Conservation (phyloP, 2,797 vertebrate genomes). For the Mormyrus proboscirostris region DNA sequence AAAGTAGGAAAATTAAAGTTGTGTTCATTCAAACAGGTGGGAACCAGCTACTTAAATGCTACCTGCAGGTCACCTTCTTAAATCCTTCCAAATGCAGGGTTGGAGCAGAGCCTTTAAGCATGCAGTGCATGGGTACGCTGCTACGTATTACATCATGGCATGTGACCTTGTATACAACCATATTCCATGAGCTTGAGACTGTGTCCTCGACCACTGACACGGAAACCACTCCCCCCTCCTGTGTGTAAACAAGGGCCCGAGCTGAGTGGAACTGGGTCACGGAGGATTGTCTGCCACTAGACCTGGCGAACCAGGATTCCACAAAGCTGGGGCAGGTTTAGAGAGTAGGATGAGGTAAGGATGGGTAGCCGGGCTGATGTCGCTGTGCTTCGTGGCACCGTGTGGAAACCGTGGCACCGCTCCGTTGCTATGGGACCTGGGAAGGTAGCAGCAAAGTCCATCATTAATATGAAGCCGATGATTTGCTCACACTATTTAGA, state of each 20-base stretch:
- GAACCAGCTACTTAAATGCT: not conserved
- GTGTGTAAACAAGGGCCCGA: not conserved
- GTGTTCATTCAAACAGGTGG: not conserved
- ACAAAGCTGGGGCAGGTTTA: not conserved
- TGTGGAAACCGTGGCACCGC: not conserved
- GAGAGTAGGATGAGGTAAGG: not conserved
- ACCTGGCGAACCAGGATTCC: not conserved
- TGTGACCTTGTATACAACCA: not conserved
- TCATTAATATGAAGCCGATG: not conserved
- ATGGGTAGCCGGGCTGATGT: not conserved
- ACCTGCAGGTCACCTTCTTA: not conserved
- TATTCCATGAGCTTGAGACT: not conserved
- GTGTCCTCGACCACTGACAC: too few species aligned
- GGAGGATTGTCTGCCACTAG: not conserved
- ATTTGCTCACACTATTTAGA: not conserved
- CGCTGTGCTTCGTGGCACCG: not conserved
- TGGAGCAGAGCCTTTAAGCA: not conserved
- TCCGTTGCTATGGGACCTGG: not conserved
- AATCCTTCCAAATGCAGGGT: not conserved
- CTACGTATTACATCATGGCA: not conserved
- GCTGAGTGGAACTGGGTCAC: slow-evolving; percentile 1
- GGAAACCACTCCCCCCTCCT: not conserved
- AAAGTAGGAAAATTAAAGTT: not conserved
- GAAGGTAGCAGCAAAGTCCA: not conserved
- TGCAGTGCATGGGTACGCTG: not conserved